Conservation (phyloP, 2,797 vertebrate genomes). For the Phyllotis vaccarum region DNA sequence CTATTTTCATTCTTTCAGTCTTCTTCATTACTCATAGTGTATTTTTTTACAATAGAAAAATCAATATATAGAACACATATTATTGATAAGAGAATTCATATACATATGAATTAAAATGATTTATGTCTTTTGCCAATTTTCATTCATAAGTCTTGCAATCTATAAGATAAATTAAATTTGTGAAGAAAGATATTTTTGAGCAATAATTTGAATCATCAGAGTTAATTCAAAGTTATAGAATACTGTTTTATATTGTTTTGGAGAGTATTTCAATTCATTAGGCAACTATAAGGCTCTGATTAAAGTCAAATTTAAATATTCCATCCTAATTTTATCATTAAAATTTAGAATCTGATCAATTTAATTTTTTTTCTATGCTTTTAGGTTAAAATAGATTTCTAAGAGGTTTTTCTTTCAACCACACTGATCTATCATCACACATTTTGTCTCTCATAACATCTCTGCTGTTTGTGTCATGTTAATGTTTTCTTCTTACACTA, state of each 20-base stretch:
- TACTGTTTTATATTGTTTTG: background rate
- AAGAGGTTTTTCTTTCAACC: background rate
- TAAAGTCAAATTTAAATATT: constrained; percentile 11
- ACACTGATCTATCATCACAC: background rate
- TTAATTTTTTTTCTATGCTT: background rate
- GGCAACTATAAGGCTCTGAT: background rate
- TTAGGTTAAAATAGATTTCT: background rate
- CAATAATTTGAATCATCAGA: background rate
- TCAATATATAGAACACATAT: background rate
- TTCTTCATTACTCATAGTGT: background rate
- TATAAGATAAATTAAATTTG: background rate
- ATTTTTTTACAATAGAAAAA: background rate
- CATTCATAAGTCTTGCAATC: background rate
- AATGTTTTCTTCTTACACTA: background rate
- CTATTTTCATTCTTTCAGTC: background rate
- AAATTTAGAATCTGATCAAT: background rate
- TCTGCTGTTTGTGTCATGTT: background rate
- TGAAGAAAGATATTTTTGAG: background rate
- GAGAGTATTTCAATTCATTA: background rate
- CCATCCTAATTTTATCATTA: background rate
- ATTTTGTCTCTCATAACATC: background rate
- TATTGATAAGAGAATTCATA: background rate
- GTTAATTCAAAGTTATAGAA: background rate
- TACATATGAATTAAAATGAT: background rate
- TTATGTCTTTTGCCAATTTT: background rate